These are phyloP conservation scores for Maniola hyperantus DNA, from an alignment of 2,888 invertebrate genomes.

Conservation along the genomic window DNA sequence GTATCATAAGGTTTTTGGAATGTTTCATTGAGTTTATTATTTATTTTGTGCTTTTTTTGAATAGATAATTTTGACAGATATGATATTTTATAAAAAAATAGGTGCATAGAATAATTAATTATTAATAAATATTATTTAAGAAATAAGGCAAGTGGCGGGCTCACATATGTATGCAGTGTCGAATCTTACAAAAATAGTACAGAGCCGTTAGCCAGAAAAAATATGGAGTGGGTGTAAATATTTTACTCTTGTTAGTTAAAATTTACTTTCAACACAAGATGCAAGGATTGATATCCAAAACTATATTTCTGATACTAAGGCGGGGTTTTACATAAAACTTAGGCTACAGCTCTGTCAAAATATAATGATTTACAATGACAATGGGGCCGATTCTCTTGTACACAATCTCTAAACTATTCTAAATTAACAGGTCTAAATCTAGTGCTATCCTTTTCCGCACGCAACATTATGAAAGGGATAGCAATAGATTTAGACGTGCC, in stretches of 20 bases:
- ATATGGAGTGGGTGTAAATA: background rate
- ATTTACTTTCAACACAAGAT: background rate
- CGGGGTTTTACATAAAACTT: no score
- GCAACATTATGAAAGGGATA: no score
- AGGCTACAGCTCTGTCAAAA: background rate
- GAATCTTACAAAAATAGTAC: background rate
- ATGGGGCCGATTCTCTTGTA: no score
- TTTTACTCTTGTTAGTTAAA: background rate
- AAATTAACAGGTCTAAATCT: no score
- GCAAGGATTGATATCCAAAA: background rate
- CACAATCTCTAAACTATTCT: no score
- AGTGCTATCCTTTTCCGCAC: no score
- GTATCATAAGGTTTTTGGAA: conserved; percentile 15
- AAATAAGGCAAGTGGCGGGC: background rate
- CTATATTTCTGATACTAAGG: no score
- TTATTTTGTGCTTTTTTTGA: conserved; percentile 13
- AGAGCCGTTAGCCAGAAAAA: background rate
- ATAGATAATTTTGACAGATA: background rate
- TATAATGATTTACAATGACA: background rate
- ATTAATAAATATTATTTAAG: background rate
- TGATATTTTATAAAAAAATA: background rate
- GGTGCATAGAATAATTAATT: background rate
- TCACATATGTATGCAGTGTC: background rate
- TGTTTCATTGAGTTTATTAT: conserved; percentile 12
- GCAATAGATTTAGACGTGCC: no score